Evolutionary conservation across 2,888 invertebrate genomes (phyloP).

Genomic region (Deroplatys truncata): DNA sequence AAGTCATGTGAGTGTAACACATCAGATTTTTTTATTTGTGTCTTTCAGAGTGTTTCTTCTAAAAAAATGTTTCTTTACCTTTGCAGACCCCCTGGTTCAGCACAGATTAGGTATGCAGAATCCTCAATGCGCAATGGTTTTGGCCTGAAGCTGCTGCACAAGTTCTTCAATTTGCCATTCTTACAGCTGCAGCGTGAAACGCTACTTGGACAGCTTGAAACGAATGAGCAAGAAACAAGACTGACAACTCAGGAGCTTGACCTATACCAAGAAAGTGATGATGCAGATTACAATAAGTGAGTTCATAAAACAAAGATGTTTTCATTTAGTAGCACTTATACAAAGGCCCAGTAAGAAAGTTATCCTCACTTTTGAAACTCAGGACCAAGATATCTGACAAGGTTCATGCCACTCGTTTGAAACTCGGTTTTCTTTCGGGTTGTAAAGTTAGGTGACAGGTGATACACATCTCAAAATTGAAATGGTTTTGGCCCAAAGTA

Average conservation of each 20-base stretch:
- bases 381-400: no score
- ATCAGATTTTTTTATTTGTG: no score
- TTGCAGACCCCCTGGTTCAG: constrained; percentile 46
- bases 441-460: no score
- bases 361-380: neutral
- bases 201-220: constrained; percentile 74
- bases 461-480: no score
- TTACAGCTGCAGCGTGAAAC: constrained; percentile 84
- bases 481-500: no score
- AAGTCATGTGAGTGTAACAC: no score
- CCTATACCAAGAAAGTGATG: constrained; percentile 67
- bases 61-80: neutral
- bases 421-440: no score
- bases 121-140: constrained; percentile 95
- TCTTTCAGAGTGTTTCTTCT: no score
- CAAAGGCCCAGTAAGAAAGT: neutral
- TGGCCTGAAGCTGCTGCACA: constrained; percentile 86
- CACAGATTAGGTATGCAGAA: constrained; percentile 80
- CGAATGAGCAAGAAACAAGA: constrained; percentile 76
- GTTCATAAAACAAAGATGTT: constrained; percentile 19
- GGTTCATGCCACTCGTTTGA: no score
- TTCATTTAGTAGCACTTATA: neutral
- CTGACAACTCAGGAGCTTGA: constrained; percentile 72
- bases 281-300: constrained; percentile 64
- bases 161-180: constrained; percentile 93